Evolutionary conservation across 1,140 invertebrate species (phyloP).

Genomic region (Danaus plexippus): DNA sequence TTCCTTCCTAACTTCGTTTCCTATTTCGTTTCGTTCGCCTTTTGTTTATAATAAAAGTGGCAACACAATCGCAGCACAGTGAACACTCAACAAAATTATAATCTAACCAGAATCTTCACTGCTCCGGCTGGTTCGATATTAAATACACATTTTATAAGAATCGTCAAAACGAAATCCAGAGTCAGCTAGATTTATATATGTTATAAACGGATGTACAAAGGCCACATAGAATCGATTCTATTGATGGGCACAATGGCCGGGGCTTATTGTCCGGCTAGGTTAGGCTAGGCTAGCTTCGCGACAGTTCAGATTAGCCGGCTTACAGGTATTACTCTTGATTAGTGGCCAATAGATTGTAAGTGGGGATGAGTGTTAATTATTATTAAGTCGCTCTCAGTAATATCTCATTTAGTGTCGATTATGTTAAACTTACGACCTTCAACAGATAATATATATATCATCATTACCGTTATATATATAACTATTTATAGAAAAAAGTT

Average conservation of each 20-base stretch:
- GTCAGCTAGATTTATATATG: not conserved
- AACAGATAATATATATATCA: too few species aligned
- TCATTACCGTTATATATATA: not conserved
- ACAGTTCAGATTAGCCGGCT: slow-evolving; percentile 44
- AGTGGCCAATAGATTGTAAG: slow-evolving; percentile 44
- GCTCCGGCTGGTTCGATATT: too few species aligned
- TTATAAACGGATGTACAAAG: slow-evolving; percentile 10
- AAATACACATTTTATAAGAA: too few species aligned
- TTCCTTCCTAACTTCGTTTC: slow-evolving; percentile 22
- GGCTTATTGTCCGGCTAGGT: slow-evolving; percentile 11
- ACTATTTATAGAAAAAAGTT: too few species aligned
- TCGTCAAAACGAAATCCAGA: not conserved
- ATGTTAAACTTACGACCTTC: too few species aligned
- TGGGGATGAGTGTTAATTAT: slow-evolving; percentile 21
- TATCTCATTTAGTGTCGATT: slow-evolving; percentile 6
- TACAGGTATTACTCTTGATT: slow-evolving; percentile 44
- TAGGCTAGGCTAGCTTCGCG: slow-evolving; percentile 21
- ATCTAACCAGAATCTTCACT: too few species aligned
- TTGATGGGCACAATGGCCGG: slow-evolving; percentile 19
- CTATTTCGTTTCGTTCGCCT: slow-evolving; percentile 19
- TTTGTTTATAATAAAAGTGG: slow-evolving; percentile 8
- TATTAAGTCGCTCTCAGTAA: slow-evolving; percentile 14
- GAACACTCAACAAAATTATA: too few species aligned
- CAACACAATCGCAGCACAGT: too few species aligned
- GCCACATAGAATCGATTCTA: slow-evolving; percentile 15